Evolutionary conservation across 1,140 invertebrate species (phyloP).

Genomic region (fruit fly (Drosophila melanogaster)): DNA sequence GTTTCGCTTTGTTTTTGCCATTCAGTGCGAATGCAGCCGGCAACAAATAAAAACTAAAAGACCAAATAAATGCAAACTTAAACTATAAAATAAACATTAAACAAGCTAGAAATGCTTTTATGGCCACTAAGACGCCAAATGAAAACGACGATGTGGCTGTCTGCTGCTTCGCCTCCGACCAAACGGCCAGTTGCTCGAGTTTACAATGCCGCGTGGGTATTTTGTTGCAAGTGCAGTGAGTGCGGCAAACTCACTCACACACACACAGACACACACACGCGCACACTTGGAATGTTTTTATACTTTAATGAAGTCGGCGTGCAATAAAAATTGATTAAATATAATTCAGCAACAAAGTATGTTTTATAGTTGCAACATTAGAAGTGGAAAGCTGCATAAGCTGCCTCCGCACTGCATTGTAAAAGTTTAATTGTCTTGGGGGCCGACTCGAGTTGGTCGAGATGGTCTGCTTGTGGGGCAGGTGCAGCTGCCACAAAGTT

Average conservation of each 20-base stretch:
- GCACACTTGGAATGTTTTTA: conserved; percentile 55
- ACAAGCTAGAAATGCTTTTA: conserved; percentile 84
- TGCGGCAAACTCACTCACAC: conserved; percentile 16
- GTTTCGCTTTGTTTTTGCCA: conserved; percentile 41
- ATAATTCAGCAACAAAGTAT: conserved; percentile 81
- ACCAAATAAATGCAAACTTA: conserved; percentile 84
- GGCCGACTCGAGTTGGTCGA: conserved; percentile 9
- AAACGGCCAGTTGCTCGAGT: conserved; percentile 45
- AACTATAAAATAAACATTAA: conserved; percentile 84
- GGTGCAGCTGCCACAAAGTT: conserved; percentile 31
- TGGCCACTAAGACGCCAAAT: conserved; percentile 69
- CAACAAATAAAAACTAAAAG: conserved; percentile 79
- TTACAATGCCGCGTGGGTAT: conserved; percentile 61
- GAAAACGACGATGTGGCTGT: conserved; percentile 44
- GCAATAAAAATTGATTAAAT: conserved; percentile 83
- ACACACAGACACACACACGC: background rate
- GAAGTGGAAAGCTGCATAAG: conserved; percentile 58
- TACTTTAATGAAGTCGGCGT: conserved; percentile 81
- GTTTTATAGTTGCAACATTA: conserved; percentile 74
- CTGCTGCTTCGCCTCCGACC: conserved; percentile 24
- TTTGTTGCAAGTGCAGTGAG: conserved; percentile 77
- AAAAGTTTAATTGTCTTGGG: conserved; percentile 74
- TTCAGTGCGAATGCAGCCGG: conserved; percentile 36
- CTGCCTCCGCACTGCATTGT: conserved; percentile 58
- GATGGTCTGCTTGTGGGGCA: background rate